Percentiles rank a stretch among this genome's conserved stretches.
Conservation (phyloP, 2,888 invertebrate species). For the Drosophila seclusa region DNA sequence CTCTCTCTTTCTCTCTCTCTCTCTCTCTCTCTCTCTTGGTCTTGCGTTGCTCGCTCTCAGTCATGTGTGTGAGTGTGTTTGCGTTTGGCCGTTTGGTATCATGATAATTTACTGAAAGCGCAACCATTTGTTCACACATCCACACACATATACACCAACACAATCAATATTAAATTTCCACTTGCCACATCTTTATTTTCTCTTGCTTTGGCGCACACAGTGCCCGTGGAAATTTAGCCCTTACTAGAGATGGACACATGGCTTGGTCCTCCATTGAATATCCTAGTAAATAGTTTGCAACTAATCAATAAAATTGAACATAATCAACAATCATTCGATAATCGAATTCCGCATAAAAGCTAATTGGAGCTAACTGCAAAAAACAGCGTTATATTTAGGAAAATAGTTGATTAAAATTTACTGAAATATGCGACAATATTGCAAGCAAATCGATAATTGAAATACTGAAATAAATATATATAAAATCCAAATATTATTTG, state of each 20-base stretch:
- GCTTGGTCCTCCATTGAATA: not conserved
- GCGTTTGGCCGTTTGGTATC: constrained; percentile 47
- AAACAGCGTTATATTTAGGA: not conserved
- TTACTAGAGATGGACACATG: constrained; percentile 5
- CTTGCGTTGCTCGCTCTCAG: not conserved
- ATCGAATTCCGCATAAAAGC: not conserved
- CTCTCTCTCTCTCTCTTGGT: not conserved
- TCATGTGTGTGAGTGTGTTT: constrained; percentile 4
- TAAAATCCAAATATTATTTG: not conserved
- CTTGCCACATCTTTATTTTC: constrained; percentile 78
- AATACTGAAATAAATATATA: not conserved
- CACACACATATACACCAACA: constrained; percentile 42
- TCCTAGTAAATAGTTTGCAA: not conserved
- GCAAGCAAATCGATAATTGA: not conserved
- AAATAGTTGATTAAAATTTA: not conserved
- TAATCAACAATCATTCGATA: not conserved
- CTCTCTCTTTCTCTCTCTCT: not conserved
- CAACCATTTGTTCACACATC: constrained; percentile 62
- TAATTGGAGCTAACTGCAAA: not conserved
- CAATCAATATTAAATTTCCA: constrained; percentile 79
- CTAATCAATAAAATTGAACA: not conserved
- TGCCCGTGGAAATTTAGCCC: constrained; percentile 4
- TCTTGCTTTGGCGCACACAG: constrained; percentile 50
- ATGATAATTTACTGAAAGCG: constrained; percentile 77
- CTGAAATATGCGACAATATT: not conserved